These are phyloP conservation scores for Geophilus truncorum DNA, from an alignment of 2,888 invertebrate genomes.

Conservation along the genomic window DNA sequence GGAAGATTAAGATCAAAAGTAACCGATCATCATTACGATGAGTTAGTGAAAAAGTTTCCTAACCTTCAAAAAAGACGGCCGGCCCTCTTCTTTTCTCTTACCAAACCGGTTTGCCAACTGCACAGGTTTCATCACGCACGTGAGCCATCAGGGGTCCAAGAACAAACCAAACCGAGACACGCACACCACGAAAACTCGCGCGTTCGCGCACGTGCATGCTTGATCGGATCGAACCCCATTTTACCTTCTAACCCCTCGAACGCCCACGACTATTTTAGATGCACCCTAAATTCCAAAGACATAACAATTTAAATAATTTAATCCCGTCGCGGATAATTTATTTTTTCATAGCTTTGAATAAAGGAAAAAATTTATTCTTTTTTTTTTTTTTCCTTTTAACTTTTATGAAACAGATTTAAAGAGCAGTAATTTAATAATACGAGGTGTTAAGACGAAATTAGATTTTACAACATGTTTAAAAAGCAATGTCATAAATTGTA, in stretches of 20 bases:
- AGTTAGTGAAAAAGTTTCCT: slow-evolving; percentile 1
- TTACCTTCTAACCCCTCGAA: neutral
- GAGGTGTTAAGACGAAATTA: neutral
- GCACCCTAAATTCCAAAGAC: neutral
- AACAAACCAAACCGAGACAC: neutral
- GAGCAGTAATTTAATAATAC: neutral
- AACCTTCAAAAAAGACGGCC: slow-evolving; percentile 18
- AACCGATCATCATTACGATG: slow-evolving; percentile 17
- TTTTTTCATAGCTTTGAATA: too few relatives aligned
- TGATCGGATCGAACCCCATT: neutral
- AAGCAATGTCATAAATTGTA: slow-evolving; percentile 12
- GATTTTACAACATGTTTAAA: too few relatives aligned
- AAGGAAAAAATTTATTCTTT: neutral
- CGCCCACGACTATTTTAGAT: neutral
- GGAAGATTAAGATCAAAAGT: slow-evolving; percentile 21
- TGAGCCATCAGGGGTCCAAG: neutral
- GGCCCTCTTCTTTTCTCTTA: slow-evolving; percentile 23
- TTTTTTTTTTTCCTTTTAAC: too few relatives aligned
- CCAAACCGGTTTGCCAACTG: slow-evolving; percentile 11
- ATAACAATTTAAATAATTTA: neutral
- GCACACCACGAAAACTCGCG: slow-evolving; percentile 6
- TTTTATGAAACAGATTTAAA: too few relatives aligned
- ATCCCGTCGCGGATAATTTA: neutral
- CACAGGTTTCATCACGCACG: slow-evolving; percentile 18
- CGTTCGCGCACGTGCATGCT: neutral